These are phyloP conservation scores for Tetragonisca angustula DNA, from an alignment of 2,888 invertebrate species.

Conservation along the genomic window DNA sequence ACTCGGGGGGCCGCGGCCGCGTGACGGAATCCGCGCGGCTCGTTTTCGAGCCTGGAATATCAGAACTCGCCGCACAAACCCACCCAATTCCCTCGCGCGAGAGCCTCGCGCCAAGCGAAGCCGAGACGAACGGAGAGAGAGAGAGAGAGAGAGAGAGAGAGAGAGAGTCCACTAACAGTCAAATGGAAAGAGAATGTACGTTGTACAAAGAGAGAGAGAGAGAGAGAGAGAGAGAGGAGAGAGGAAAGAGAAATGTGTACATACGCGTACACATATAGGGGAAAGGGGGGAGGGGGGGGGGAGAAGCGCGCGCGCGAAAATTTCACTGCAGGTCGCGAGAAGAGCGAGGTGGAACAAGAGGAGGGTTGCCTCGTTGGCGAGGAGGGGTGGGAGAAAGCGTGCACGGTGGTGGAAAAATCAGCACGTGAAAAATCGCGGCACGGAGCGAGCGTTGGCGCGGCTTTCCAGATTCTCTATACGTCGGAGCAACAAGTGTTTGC, in stretches of 20 bases:
- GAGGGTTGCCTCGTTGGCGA: neutral
- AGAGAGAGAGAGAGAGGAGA: neutral
- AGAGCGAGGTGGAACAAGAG: slow-evolving; percentile 1
- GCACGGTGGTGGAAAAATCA: slow-evolving; percentile 66
- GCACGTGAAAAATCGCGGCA: slow-evolving; percentile 74
- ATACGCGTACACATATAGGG: too few species aligned
- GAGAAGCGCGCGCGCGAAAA: slow-evolving; percentile 32
- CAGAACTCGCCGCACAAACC: slow-evolving; percentile 27
- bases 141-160: neutral
- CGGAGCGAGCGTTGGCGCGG: slow-evolving; percentile 38
- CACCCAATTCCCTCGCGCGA: neutral
- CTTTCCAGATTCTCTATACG: slow-evolving; percentile 60
- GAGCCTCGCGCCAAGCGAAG: neutral
- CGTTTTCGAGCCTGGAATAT: slow-evolving; percentile 53
- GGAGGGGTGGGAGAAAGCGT: neutral
- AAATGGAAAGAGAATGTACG: neutral
- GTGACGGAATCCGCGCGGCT: slow-evolving; percentile 52
- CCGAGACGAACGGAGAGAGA: slow-evolving; percentile 10
- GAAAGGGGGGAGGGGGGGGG: neutral
- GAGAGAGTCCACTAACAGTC: neutral
- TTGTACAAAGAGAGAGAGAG: neutral
- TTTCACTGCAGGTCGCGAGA: slow-evolving; percentile 8
- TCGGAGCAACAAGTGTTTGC: slow-evolving; percentile 80
- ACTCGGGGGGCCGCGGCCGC: slow-evolving; percentile 24
- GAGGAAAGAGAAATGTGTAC: too few species aligned